phyloP scores from a whole-genome alignment of 1,140 invertebrate species.

The Drosophila takahashii region DNA sequence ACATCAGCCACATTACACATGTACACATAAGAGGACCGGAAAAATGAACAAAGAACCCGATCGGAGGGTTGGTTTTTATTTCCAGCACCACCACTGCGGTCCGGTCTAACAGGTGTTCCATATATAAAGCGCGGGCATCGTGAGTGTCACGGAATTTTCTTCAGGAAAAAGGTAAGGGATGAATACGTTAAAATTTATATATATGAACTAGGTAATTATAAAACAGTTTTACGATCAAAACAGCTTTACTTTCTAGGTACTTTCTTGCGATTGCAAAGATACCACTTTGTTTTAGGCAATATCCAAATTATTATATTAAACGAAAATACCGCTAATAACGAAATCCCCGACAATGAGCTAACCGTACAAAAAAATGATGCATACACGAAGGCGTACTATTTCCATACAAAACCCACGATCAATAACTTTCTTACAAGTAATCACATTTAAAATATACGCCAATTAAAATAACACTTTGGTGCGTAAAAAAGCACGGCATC shows the following conservation, averaged over 20 bases:
- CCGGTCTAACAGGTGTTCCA: conserved; percentile 65
- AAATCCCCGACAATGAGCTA: too few species aligned
- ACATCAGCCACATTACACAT: conserved; percentile 1
- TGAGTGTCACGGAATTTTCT: conserved; percentile 36
- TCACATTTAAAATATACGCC: too few species aligned
- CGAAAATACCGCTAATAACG: background rate
- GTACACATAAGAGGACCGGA: background rate
- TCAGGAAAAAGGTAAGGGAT: conserved; percentile 20
- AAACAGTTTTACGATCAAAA: background rate
- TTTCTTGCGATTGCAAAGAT: background rate
- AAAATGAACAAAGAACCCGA: conserved; percentile 16
- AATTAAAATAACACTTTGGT: too few species aligned
- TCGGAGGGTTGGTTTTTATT: conserved; percentile 57
- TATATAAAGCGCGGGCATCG: conserved; percentile 44
- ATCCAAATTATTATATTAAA: background rate
- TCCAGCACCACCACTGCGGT: conserved; percentile 20
- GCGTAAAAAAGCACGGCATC: too few species aligned
- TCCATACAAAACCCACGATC: too few species aligned
- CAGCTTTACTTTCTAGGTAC: background rate
- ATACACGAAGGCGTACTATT: too few species aligned
- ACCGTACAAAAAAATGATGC: too few species aligned
- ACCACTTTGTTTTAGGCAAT: background rate
- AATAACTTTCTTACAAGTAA: too few species aligned
- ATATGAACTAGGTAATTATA: background rate
- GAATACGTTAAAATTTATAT: background rate